These are phyloP conservation scores for Kradibia gibbosae DNA, from an alignment of 1,140 invertebrate species.

Conservation along the genomic window DNA sequence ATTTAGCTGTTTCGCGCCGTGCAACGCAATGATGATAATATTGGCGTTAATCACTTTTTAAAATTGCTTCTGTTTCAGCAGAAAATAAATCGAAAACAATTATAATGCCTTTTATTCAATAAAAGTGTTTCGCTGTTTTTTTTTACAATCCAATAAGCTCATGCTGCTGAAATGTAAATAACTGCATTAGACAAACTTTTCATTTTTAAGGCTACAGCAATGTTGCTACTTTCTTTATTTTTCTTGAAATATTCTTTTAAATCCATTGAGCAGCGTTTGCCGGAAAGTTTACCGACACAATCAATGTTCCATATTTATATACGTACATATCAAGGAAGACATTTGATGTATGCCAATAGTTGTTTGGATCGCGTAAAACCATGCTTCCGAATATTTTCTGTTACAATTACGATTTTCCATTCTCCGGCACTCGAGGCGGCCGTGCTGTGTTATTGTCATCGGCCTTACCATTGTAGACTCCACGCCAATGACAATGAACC, in stretches of 20 bases:
- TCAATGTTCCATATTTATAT: neutral
- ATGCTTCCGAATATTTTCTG: slow-evolving; percentile 20
- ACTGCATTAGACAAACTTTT: neutral
- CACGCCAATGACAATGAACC: slow-evolving; percentile 53
- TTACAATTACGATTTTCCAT: slow-evolving; percentile 34
- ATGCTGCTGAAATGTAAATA: too few relatives aligned
- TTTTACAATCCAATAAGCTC: too few relatives aligned
- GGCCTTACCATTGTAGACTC: slow-evolving; percentile 49
- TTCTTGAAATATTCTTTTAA: neutral
- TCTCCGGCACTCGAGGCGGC: slow-evolving; percentile 42
- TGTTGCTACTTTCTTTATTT: neutral
- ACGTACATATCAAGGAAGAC: neutral
- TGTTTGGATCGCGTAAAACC: neutral
- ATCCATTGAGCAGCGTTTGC: neutral
- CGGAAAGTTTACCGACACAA: neutral
- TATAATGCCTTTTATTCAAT: too few relatives aligned
- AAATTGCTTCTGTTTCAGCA: too few relatives aligned
- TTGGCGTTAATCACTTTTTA: too few relatives aligned
- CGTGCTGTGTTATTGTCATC: slow-evolving; percentile 59
- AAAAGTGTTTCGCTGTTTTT: too few relatives aligned
- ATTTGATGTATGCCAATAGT: neutral
- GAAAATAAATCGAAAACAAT: too few relatives aligned
- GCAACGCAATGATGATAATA: too few relatives aligned
- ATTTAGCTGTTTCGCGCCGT: too few relatives aligned
- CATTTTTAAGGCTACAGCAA: neutral